These are phyloP conservation scores for Calliphora vicina DNA, from an alignment of 1,140 invertebrate species.

Conservation along the genomic window DNA sequence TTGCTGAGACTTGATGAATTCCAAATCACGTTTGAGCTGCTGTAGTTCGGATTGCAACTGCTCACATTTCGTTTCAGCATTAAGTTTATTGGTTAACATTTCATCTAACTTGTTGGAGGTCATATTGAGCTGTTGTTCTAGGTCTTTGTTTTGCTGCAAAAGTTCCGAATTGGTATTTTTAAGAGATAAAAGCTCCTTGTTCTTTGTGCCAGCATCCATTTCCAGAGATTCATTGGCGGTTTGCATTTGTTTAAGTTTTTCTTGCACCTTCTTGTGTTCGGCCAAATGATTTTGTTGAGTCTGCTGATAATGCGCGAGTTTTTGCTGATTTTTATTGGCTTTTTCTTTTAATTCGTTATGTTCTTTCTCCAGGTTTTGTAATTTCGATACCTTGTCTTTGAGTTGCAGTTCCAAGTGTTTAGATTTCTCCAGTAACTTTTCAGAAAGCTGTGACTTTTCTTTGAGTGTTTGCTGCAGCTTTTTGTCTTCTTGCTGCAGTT, in stretches of 20 bases:
- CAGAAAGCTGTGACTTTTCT: not conserved
- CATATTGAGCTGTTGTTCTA: not conserved
- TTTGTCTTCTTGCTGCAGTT: slow-evolving; percentile 2
- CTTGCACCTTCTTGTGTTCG: not conserved
- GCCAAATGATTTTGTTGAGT: not conserved
- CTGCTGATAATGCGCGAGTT: not conserved
- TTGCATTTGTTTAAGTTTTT: slow-evolving; percentile 19
- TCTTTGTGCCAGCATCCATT: not conserved
- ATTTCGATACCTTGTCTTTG: slow-evolving; percentile 25
- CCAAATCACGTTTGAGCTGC: slow-evolving; percentile 28
- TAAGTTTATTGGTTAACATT: not conserved
- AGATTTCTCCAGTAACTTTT: slow-evolving; percentile 6
- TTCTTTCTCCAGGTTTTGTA: slow-evolving; percentile 1
- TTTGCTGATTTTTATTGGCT: not conserved
- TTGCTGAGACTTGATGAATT: slow-evolving; percentile 33
- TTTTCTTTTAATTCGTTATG: not conserved
- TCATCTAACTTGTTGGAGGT: slow-evolving; percentile 6
- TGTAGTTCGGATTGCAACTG: slow-evolving; percentile 1
- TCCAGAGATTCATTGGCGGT: not conserved
- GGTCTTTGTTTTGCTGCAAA: not conserved
- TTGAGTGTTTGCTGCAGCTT: not conserved
- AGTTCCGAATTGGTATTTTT: not conserved
- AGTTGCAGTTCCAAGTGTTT: not conserved
- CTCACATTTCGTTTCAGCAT: slow-evolving; percentile 17
- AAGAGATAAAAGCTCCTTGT: not conserved